These are phyloP conservation scores for Monopterus albus DNA, from an alignment of 2,113 vertebrate species.

Conservation along the genomic window DNA sequence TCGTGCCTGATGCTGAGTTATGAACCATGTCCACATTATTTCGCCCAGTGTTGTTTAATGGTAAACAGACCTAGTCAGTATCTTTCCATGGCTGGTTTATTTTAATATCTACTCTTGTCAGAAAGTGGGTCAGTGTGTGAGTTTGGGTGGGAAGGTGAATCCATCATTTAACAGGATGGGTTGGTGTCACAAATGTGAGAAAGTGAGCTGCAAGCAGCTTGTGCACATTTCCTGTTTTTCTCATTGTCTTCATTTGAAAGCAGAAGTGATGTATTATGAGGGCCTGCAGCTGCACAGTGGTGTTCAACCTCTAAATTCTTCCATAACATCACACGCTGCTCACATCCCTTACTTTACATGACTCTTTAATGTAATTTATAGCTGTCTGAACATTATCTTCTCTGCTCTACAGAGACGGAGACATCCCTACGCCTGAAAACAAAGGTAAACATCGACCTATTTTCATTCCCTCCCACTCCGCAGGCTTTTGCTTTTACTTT, in stretches of 20 bases:
- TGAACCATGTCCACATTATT: no score
- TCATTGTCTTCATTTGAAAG: constrained; percentile 3
- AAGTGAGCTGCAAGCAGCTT: constrained; percentile 5
- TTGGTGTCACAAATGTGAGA: not conserved
- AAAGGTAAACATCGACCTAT: constrained; percentile 70
- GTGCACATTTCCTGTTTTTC: constrained; percentile 61
- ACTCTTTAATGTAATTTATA: not conserved
- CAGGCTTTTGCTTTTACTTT: not conserved
- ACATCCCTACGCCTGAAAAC: constrained; percentile 66
- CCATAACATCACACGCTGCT: not conserved
- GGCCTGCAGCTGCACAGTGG: constrained; percentile 30
- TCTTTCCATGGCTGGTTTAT: constrained; percentile 26
- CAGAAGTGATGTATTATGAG: constrained; percentile 27
- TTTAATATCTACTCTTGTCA: not conserved
- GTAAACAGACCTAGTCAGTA: no score
- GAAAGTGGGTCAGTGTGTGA: constrained; percentile 1
- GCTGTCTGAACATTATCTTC: constrained; percentile 35
- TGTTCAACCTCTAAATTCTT: not conserved
- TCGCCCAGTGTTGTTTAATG: no score
- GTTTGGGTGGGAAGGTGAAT: not conserved
- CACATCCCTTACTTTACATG: not conserved
- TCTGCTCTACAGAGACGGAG: constrained; percentile 69
- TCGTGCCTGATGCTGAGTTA: not conserved
- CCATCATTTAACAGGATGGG: constrained; percentile 12
- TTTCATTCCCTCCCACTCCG: not conserved